Conservation (phyloP, 2,888 invertebrate species). For the Cheilosia soror region DNA sequence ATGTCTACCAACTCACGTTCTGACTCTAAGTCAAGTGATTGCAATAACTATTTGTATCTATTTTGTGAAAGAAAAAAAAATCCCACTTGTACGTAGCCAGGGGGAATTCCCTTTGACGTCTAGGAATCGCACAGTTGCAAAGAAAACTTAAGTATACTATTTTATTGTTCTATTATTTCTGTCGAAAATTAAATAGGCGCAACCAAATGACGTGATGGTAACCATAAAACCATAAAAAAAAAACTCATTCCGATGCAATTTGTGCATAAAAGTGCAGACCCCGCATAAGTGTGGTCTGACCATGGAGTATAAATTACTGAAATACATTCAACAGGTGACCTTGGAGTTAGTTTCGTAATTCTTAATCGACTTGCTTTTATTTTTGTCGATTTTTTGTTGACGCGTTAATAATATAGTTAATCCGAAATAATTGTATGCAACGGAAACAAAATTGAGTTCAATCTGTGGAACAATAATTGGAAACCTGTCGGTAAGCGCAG, state of each 20-base stretch:
- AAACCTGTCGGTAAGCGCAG: constrained; percentile 2
- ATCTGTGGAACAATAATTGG: not conserved
- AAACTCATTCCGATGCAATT: constrained; percentile 11
- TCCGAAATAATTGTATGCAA: not conserved
- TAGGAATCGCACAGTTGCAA: too few relatives aligned
- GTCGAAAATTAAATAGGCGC: too few relatives aligned
- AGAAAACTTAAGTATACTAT: too few relatives aligned
- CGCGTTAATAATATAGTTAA: constrained; percentile 2
- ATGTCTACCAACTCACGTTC: too few relatives aligned
- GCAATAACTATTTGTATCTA: too few relatives aligned
- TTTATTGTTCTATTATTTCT: too few relatives aligned
- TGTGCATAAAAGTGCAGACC: constrained; percentile 19
- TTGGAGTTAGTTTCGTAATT: constrained; percentile 44
- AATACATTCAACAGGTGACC: constrained; percentile 32
- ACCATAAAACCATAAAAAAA: not conserved
- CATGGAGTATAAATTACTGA: constrained; percentile 35
- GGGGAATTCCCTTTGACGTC: too few relatives aligned
- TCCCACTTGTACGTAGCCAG: too few relatives aligned
- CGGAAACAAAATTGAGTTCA: constrained; percentile 1
- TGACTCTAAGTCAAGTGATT: too few relatives aligned
- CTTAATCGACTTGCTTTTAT: not conserved
- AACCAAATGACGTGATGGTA: too few relatives aligned
- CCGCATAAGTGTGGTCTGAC: constrained; percentile 9
- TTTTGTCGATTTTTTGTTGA: constrained; percentile 6
- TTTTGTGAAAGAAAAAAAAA: too few relatives aligned